Evolutionary conservation across 2,113 vertebrate species (phyloP), one percentile per base, ranked within the genome.

Genomic region (Chaetops frenatus): DNA sequence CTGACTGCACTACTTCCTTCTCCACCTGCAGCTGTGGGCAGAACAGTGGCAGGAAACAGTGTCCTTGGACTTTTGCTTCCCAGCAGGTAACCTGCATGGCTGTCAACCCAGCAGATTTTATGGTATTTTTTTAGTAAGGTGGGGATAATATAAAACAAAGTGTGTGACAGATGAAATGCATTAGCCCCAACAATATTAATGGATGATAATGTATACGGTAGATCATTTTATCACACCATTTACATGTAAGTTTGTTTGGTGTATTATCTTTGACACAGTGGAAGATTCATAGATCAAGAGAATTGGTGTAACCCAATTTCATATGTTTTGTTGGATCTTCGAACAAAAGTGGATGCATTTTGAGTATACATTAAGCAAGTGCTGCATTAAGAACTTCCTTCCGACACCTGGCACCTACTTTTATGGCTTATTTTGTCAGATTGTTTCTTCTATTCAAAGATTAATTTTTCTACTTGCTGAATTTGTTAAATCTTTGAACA

Each of bases 281-380:
- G 92, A 96, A 95, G 96, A 96, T 94, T 96, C 96, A 92, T 91
- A 97, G 96, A 97, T 96, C 97, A 97, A 97, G 97, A 97, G 96
- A 97, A 97, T 94, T 92, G 95, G 94, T 95, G 96, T 96, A 97
- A 96, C 95, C 97, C 95, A 97, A 97, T 97, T 97, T 97, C 96
- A 79, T 95, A 96, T 97, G 96, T 96, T 97, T 97, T 96, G 96
- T 96, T 97, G 96, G 94, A 90, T 97, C 95, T 96, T 90, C 86
- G 92, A 96, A 97, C 97, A 95, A 97, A 97, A 95, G 94, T 90
- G 94, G 97, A 94, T 93, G 92, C 96, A 96, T 95, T 95, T 90
- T 94, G 95, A 94, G 91, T 95, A 90, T 97, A 96, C 92, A 95
- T 96, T 96, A 97, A 95, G 92, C 91, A 95, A 95, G 86, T 95